Evolutionary conservation across 2,888 invertebrate species (phyloP).

Genomic region (Pelosia muscerda): DNA sequence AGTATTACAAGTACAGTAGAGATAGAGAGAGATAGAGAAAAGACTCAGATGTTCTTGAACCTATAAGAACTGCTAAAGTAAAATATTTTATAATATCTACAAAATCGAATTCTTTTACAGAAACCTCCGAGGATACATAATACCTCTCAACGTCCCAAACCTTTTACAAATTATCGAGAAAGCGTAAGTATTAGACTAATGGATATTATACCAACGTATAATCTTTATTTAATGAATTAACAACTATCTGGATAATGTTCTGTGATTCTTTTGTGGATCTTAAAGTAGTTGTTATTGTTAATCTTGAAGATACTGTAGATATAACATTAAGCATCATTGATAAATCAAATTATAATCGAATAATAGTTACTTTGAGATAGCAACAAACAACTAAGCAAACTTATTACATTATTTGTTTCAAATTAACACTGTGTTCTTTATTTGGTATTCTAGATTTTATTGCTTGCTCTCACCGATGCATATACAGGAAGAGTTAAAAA

Average conservation of each 20-base stretch:
- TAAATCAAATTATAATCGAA: not conserved
- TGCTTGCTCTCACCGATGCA: constrained; percentile 73
- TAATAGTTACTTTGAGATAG: not conserved
- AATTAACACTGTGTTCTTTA: not conserved
- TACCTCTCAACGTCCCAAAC: not conserved
- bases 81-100: no score
- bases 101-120: not conserved
- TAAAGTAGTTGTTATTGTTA: not conserved
- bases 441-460: constrained; percentile 66
- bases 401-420: not conserved
- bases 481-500: constrained; percentile 61
- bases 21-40: no score
- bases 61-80: no score
- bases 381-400: not conserved
- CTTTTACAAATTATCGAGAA: not conserved
- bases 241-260: no score
- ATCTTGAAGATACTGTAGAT: no score
- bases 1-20: not conserved
- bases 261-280: not conserved
- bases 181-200: not conserved
- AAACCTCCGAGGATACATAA: not conserved
- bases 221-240: not conserved
- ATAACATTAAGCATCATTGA: not conserved
- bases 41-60: no score
- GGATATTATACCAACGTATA: not conserved